Base-by-base conservation (phyloP, 2,797 vertebrate genomes). In the Oreochromis grahami region DNA sequence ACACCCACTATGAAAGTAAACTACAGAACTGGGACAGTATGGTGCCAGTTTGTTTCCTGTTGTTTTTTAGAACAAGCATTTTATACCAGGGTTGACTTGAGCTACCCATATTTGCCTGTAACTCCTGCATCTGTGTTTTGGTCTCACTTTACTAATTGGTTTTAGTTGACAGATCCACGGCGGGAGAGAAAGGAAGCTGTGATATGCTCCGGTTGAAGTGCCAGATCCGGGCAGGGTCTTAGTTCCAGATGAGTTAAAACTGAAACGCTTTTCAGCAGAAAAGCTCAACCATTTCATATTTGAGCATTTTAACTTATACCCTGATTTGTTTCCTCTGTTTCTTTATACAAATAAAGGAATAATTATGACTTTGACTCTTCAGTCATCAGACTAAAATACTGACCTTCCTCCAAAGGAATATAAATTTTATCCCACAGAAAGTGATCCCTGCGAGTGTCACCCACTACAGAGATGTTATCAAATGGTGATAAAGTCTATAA, bases 81-180 rank as follows among this genome's bases (percentile, higher is more conserved):
- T n/a, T 60, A 41, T 45, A 43, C 36, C 12, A 50, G 10, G 26
- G 38, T 52, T 17, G 51, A 55, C 51, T 17, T 26, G 34, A 77
- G 21, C 51, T 77, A 48, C 43, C 43, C 26, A 0, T 29, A 12
- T 48, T 48, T 48, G 68, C 9, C n/a, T 72, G 43, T 4, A 45
- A 48, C 68, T 72, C 68, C 68, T 56, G n/a, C 24, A 29, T 55
- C 55, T 81, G 65, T 86, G 87, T 87, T 92, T 86, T 84, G 82
- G 81, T 83, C 82, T 88, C 70, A 84, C 80, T 84, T 81, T 80
- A 43, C 80, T 94, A 92, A 95, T 94, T 93, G 88, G 90, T 90
- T 92, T 90, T 89, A 92, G 87, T 81, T 93, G 84, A 85, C 14
- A 79, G 77, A 82, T 77, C 80, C 76, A 84, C 85, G 86, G 80